Evolutionary conservation across 2,888 invertebrate genomes (phyloP).

Genomic region (Escarpia spicata): DNA sequence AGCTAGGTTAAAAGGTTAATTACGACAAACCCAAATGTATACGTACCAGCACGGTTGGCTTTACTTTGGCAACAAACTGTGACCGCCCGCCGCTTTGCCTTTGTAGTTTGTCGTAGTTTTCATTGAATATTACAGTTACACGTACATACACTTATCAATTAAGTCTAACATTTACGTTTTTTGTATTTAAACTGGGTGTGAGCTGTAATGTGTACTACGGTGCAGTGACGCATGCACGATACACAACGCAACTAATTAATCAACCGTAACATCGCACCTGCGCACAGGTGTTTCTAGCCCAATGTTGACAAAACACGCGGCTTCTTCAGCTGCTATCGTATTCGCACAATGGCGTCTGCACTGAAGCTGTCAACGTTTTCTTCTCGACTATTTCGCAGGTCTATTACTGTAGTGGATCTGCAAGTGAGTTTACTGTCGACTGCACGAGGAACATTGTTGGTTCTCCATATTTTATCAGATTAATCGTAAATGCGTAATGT

Average conservation of each 20-base stretch:
- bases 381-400: not conserved
- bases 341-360: conserved; percentile 13
- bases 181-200: not conserved
- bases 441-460: not conserved
- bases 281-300: not conserved
- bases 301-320: not conserved
- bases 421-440: not conserved
- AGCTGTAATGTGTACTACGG: not conserved
- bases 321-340: not conserved
- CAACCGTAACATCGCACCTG: not conserved
- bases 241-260: not conserved
- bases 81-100: not conserved
- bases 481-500: not conserved
- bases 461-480: not conserved
- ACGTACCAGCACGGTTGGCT: not conserved
- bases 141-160: not conserved
- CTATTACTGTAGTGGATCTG: not conserved
- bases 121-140: not conserved
- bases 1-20: not conserved
- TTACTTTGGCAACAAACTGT: not conserved
- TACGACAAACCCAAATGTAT: not conserved
- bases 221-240: not conserved
- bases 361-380: not conserved
- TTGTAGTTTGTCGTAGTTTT: not conserved
- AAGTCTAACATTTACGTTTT: not conserved